phyloP scores from a whole-genome alignment of 1,140 invertebrate genomes.

The Platyura marginata region DNA sequence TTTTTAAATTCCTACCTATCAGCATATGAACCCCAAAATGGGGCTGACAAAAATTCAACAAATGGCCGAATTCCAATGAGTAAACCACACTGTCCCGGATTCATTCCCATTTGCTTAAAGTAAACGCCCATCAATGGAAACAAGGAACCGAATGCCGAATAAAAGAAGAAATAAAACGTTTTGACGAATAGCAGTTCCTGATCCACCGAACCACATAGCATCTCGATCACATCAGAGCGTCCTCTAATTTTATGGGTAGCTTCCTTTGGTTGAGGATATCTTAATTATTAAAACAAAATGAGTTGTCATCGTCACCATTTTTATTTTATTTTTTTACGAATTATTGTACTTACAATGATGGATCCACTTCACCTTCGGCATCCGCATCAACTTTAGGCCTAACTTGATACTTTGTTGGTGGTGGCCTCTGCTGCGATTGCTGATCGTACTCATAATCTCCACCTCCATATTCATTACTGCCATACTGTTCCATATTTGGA shows the following conservation, averaged over 20 bases:
- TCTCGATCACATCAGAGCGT: constrained; percentile 62
- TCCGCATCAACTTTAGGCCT: constrained; percentile 54
- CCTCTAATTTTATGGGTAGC: constrained; percentile 77
- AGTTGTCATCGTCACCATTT: neutral
- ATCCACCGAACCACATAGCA: constrained; percentile 66
- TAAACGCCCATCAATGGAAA: constrained; percentile 97
- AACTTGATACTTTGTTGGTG: constrained; percentile 14
- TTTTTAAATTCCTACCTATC: constrained; percentile 54
- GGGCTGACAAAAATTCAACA: constrained; percentile 92
- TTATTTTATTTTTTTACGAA: neutral
- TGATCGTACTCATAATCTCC: constrained; percentile 8
- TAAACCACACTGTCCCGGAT: constrained; percentile 83
- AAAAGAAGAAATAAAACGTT: constrained; percentile 99
- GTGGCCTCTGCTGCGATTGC: constrained; percentile 11
- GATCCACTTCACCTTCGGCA: constrained; percentile 56
- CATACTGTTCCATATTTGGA: neutral
- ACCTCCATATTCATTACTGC: constrained; percentile 1
- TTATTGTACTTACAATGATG: constrained; percentile 29
- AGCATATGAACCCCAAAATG: constrained; percentile 92
- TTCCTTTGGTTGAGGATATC: constrained; percentile 67
- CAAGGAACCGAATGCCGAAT: constrained; percentile 93
- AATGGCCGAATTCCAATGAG: constrained; percentile 86
- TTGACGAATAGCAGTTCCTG: constrained; percentile 84
- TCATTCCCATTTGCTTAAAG: constrained; percentile 98
- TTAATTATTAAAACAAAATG: constrained; percentile 5